Conservation (phyloP, 1,140 invertebrate species). For the Berghia stephanieae region DNA sequence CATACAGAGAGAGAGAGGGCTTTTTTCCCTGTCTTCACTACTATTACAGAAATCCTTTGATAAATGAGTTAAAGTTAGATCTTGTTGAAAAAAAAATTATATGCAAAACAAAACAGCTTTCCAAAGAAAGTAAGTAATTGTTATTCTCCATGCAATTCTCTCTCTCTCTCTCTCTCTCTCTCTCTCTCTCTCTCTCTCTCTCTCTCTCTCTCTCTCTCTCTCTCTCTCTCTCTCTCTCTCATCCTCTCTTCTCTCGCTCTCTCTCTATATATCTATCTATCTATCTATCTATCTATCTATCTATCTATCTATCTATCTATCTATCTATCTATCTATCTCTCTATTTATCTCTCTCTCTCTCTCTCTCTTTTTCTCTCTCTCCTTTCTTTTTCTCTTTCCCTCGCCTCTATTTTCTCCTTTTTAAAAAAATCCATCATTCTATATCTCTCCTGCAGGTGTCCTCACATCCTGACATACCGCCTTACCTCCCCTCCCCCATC, state of each 20-base stretch:
- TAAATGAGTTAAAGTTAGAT: neutral
- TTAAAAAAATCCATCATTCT: neutral
- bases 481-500: neutral
- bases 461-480: neutral
- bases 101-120: neutral
- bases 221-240: neutral
- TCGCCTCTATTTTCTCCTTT: no score
- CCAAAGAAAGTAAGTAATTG: neutral
- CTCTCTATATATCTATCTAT: no score
- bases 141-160: neutral
- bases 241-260: neutral
- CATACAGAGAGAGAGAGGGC: constrained; percentile 1
- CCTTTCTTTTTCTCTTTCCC: neutral
- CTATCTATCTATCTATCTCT: no score
- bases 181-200: neutral
- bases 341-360: no score
- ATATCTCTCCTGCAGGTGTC: neutral
- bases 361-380: neutral
- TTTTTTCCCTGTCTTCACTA: no score
- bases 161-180: neutral
- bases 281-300: neutral
- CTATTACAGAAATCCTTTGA: neutral
- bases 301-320: no score
- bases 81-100: neutral
- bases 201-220: neutral